phyloP scores from a whole-genome alignment of 2,797 vertebrate genomes.

The Xerus rutilus region DNA sequence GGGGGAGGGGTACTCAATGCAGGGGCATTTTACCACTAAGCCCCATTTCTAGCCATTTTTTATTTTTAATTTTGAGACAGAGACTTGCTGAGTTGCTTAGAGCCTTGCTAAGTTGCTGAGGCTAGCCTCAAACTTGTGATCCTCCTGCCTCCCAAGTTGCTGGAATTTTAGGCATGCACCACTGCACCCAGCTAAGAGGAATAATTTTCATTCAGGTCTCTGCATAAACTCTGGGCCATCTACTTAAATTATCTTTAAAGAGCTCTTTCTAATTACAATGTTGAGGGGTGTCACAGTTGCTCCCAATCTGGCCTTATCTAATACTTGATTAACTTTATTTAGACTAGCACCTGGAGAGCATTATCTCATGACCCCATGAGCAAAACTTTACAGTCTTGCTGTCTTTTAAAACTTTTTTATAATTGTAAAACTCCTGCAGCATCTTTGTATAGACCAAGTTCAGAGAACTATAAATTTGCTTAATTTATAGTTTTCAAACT shows the following conservation, averaged over 20 bases:
- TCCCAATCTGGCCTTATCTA: background rate
- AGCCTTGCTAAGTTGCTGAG: too few species aligned
- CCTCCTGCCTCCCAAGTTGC: too few species aligned
- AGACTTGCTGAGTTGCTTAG: too few species aligned
- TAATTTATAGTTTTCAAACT: background rate
- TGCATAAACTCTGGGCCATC: background rate
- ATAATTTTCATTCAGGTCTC: background rate
- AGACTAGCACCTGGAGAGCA: background rate
- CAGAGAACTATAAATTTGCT: background rate
- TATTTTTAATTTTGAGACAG: too few species aligned
- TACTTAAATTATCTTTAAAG: constrained; percentile 19
- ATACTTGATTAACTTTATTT: background rate
- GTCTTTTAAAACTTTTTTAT: background rate
- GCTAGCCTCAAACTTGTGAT: too few species aligned
- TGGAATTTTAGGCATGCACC: too few species aligned
- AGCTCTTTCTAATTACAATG: background rate
- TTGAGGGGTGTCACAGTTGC: background rate
- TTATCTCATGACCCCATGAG: background rate
- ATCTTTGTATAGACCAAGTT: background rate
- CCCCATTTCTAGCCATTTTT: too few species aligned
- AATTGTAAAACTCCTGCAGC: background rate
- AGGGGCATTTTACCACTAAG: background rate
- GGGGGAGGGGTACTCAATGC: background rate
- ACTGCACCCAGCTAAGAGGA: background rate
- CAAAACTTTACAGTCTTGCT: background rate